Conservation (phyloP, 2,113 vertebrate genomes). For the Phycodurus eques region DNA sequence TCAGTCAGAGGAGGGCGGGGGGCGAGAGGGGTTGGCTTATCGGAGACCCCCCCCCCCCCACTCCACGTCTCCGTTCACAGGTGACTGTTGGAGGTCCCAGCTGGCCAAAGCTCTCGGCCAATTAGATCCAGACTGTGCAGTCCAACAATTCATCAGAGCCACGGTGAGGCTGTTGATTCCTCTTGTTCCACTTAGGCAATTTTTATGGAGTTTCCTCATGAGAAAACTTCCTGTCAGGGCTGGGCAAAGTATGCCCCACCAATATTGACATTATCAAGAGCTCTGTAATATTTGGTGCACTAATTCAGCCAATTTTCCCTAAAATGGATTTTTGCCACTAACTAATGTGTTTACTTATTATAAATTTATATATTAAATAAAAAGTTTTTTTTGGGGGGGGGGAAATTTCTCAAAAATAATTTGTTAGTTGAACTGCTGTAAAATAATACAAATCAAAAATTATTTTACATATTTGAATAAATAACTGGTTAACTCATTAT, state of each 20-base stretch:
- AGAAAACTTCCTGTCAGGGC: not conserved
- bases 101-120: conserved; percentile 1
- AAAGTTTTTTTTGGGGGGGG: too few species aligned
- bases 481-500: too few species aligned
- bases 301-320: too few species aligned
- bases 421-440: too few species aligned
- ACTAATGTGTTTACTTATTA: too few species aligned
- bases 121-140: conserved; percentile 7
- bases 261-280: not conserved
- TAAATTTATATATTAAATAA: too few species aligned
- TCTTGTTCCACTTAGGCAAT: not conserved
- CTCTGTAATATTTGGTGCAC: too few species aligned
- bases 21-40: not conserved
- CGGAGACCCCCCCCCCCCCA: not conserved
- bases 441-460: too few species aligned
- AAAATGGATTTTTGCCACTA: too few species aligned
- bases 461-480: too few species aligned
- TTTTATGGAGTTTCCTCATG: not conserved
- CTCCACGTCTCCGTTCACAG: conserved; percentile 5
- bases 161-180: not conserved
- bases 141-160: not conserved
- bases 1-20: not conserved
- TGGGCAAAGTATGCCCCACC: not conserved
- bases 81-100: conserved; percentile 13
- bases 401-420: too few species aligned